Conservation (phyloP, 2,113 vertebrate genomes). For the Podarcis raffonei region DNA sequence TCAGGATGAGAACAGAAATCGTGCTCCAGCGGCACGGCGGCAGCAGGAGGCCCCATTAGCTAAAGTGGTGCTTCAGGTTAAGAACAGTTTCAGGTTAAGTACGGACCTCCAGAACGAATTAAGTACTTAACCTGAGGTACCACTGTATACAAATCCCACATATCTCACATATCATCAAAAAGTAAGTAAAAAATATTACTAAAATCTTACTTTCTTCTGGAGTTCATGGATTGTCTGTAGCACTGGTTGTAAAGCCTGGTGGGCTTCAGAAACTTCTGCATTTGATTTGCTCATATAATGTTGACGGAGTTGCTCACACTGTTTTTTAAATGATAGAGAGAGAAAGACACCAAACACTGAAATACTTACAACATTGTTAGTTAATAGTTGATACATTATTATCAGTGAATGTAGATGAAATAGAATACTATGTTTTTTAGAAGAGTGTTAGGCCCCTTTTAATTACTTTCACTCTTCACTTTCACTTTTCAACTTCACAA, state of each 20-base stretch:
- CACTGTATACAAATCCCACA: no score
- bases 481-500: no score
- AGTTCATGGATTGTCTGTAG: slow-evolving; percentile 90
- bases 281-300: slow-evolving; percentile 99
- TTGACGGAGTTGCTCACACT: slow-evolving; percentile 92
- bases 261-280: slow-evolving; percentile 87
- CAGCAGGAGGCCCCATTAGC: no score
- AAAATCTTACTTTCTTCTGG: slow-evolving; percentile 83
- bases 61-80: no score
- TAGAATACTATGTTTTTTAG: not conserved
- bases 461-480: not conserved
- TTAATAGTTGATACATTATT: not conserved
- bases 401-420: no score
- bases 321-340: not conserved
- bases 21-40: no score
- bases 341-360: not conserved
- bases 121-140: no score
- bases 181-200: slow-evolving; percentile 1
- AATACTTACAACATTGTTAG: not conserved
- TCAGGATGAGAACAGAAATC: no score
- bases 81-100: no score
- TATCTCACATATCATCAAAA: slow-evolving; percentile 3
- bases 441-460: not conserved
- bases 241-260: slow-evolving; percentile 90
- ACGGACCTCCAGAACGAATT: no score